These are phyloP conservation scores for Ferrisia virgata DNA, from an alignment of 2,888 invertebrate genomes.

Conservation along the genomic window DNA sequence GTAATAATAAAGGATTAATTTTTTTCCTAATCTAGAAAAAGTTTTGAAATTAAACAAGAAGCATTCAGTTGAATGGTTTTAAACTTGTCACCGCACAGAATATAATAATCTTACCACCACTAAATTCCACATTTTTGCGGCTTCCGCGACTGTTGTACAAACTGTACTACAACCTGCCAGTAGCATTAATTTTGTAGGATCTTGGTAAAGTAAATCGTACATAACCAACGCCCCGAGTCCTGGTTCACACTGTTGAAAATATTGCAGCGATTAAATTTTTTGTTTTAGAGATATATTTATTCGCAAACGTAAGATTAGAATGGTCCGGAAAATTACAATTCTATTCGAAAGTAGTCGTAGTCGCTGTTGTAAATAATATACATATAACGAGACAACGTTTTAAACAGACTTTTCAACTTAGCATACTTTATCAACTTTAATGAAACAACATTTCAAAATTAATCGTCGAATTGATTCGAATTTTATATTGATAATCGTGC, in stretches of 20 bases:
- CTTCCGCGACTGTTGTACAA: constrained; percentile 98
- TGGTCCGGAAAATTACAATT: background rate
- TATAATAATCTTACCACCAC: constrained; percentile 82
- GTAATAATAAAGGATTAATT: constrained; percentile 16
- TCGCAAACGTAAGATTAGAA: background rate
- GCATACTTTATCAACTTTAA: background rate
- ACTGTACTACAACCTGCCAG: constrained; percentile 97
- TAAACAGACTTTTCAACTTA: background rate
- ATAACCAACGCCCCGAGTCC: constrained; percentile 96
- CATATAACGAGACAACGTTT: background rate
- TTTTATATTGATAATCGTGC: background rate
- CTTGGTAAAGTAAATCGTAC: constrained; percentile 96
- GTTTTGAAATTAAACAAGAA: constrained; percentile 38
- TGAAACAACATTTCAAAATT: background rate
- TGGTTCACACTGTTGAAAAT: constrained; percentile 84
- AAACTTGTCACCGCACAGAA: background rate
- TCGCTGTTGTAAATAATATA: no score
- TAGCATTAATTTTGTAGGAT: constrained; percentile 88
- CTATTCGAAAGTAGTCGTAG: background rate
- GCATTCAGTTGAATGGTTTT: background rate
- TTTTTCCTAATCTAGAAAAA: constrained; percentile 27
- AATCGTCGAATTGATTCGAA: background rate
- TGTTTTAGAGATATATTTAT: background rate
- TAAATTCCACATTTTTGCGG: constrained; percentile 99
- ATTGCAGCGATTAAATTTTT: constrained; percentile 37